Base-by-base conservation (phyloP, 2,113 vertebrate species). In the Brienomyrus longianalis region DNA sequence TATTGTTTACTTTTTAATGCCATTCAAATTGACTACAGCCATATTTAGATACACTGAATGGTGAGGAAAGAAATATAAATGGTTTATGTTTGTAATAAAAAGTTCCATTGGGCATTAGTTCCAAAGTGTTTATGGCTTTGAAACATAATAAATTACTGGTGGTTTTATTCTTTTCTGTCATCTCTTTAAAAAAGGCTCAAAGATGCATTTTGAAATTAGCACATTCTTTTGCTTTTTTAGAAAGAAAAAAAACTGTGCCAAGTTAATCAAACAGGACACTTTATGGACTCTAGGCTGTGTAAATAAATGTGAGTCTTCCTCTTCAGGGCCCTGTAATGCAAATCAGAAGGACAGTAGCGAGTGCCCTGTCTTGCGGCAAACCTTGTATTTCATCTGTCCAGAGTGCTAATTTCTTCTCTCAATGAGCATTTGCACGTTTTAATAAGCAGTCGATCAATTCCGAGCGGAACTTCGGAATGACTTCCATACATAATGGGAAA, bases 61-160 rank as follows among this genome's bases (percentile, higher is more conserved):
- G 51, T 8, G 85, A 35, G 27, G 7, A 87, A 52, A 87, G 85
- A 39, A 52, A 87, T 87, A 54, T 87, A 39, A 52, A 54, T 86
- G 83, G 45, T 86, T 54, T 54, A 87, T 56, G 85, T 39, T 87
- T 31, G 27, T n/a, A 56, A 87, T 87, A 54, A 95, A 96, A 96
- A 95, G 93, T 92, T 95, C 94, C 93, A 95, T 93, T 94, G 94
- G 95, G 94, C 94, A 94, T 95, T 94, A 95, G 95, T 93, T 95
- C 95, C 96, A 96, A 93, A 92, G 93, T 96, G 94, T 96, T 96
- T 96, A 95, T 94, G 90, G 92, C 92, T 91, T 91, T 92, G 94
- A 95, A 95, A 95, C 94, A 95, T 95, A 94, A 96, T 96, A 96
- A 96, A 96, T 90, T 94, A 95, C 93, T 92, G 91, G 93, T 93